Conservation (phyloP, 2,888 invertebrate genomes). For the Drosophila paranaensis region DNA sequence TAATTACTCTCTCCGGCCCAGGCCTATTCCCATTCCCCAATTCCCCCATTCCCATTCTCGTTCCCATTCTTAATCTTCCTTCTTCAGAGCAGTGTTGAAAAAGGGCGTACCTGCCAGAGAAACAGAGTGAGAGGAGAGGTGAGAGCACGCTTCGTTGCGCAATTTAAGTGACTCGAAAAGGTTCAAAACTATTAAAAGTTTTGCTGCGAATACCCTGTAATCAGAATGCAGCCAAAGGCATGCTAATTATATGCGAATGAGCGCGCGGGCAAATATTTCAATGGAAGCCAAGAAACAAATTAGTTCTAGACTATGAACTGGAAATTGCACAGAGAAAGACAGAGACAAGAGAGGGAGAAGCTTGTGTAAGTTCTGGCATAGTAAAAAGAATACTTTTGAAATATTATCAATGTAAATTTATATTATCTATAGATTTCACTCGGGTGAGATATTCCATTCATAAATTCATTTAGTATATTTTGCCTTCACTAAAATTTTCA, state of each 20-base stretch:
- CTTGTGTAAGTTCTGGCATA: background rate
- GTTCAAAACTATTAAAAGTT: conserved; percentile 74
- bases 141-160: conserved; percentile 75
- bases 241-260: conserved; percentile 24
- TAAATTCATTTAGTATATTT: background rate
- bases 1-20: conserved; percentile 61
- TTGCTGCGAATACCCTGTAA: conserved; percentile 50
- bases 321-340: background rate
- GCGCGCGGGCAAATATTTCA: background rate
- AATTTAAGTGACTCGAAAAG: conserved; percentile 73
- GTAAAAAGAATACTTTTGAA: background rate
- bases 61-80: conserved; percentile 20
- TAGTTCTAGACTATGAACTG: background rate
- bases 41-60: conserved; percentile 11
- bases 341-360: too few relatives aligned
- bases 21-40: conserved; percentile 17
- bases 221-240: conserved; percentile 16
- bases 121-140: background rate
- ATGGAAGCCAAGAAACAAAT: conserved; percentile 2
- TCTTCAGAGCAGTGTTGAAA: conserved; percentile 56
- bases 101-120: conserved; percentile 52
- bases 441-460: background rate
- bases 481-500: background rate
- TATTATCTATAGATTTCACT: background rate
- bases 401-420: background rate